These are phyloP conservation scores for Tor tambroides DNA, from an alignment of 2,113 vertebrate species.

Conservation along the genomic window DNA sequence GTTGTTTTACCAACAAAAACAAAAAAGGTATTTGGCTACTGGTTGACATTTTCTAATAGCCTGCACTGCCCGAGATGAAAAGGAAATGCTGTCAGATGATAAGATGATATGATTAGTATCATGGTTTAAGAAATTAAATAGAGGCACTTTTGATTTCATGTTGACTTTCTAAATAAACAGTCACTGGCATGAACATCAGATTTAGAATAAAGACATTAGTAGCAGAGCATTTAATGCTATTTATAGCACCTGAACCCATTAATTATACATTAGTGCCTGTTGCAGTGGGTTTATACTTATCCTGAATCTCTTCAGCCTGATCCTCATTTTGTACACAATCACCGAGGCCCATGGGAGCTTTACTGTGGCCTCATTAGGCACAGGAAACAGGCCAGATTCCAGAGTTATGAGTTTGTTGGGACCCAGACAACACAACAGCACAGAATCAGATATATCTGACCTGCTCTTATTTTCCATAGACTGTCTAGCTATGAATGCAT, in stretches of 20 bases:
- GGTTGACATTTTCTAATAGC: neutral
- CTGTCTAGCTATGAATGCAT: neutral
- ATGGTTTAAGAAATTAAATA: neutral
- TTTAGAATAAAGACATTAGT: neutral
- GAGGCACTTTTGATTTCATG: neutral
- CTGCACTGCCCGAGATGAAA: neutral
- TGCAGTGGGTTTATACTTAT: neutral
- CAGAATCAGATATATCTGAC: slow-evolving; percentile 28
- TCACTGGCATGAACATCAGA: neutral
- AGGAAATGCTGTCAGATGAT: neutral
- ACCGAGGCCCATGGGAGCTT: slow-evolving; percentile 14
- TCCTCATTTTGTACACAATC: slow-evolving; percentile 17
- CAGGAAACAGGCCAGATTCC: slow-evolving; percentile 13
- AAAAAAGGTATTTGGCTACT: neutral
- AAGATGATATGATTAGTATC: neutral
- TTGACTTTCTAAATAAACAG: neutral
- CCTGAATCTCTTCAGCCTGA: slow-evolving; percentile 1
- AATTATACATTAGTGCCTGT: slow-evolving; percentile 9
- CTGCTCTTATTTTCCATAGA: slow-evolving; percentile 3
- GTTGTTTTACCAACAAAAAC: neutral
- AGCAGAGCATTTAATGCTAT: neutral
- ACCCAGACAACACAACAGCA: slow-evolving; percentile 31
- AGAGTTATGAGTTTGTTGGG: slow-evolving; percentile 22
- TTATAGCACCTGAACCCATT: neutral
- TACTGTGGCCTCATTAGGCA: slow-evolving; percentile 20